Evolutionary conservation across 1,140 invertebrate genomes (phyloP), one percentile per base, ranked within the genome.

Genomic region (Drosophila obscura): DNA sequence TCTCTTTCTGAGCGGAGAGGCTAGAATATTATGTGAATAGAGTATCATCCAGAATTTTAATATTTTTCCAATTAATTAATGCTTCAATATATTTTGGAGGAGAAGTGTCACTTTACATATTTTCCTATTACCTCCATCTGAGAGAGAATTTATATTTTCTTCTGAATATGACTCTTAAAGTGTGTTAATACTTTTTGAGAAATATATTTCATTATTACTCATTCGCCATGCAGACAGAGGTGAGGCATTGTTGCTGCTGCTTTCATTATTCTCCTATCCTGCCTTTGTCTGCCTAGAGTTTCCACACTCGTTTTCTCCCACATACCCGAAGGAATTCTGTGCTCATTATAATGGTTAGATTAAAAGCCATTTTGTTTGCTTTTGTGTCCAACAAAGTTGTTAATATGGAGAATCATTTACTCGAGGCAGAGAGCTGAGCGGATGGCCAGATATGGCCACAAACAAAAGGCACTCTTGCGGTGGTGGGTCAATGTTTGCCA

Each of bases 401-500:
- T 78, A 78, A 72, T 66, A 76, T 78, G 73, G 56, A 71, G 41
- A 75, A 77, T 75, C 60, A 77, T 77, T 75, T 76, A 76, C 73
- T 72, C 28, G 75, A 51, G 58, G 51, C 46, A 48, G 46, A 57
- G 2, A 35, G 9, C 60, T 13, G 51, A 65, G 57, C 49, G 31
- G 9, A 11, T 35, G 31, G 31, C 7, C 44, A 57, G 53, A 65
- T 3, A 11, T 35, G 31, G 31, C 7, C 44, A 57, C 58, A 65
- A 60, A 60, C 71, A 16, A 69, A 69, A 71, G 59, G 65, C 66
- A 61, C 52, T 65, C 35, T 75, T 58, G 45, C 28, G 31, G 9
- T 4, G 31, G 31, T 35, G 9, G 46, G 65, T 72, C 60, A 75
- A 72, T 76, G 71, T 78, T 78, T 66, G 61, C 26, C 19, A 43